Evolutionary conservation across 2,888 invertebrate species (phyloP), one percentile per base, ranked within the genome.

Genomic region (Tridacna crocea): DNA sequence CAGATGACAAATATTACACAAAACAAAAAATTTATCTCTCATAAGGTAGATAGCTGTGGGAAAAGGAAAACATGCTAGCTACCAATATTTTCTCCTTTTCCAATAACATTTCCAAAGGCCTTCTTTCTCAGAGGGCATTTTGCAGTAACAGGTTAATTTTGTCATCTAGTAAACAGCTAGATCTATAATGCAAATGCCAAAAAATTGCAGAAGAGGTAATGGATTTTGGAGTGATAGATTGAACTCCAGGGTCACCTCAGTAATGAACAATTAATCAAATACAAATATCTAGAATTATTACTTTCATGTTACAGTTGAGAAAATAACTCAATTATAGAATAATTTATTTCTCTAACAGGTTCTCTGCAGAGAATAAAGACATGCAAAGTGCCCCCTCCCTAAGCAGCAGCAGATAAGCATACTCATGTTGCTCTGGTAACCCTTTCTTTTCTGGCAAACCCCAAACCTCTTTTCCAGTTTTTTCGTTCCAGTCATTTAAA

Each of bases 331-430:
- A 85, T 85, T 77, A 82, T 72, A 63, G 78, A 79, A 81, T 83
- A 85, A 85, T 85, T 83, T 80, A 83, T 83, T 83, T 72, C 75
- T 79, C 79, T 77, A 83, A 80, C 83, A 83, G 81, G 85, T 83
- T 82, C 77, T 61, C 47, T 46, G 60, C 55, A n/a, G 68, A 63
- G 76, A 72, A 84, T 83, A 75, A 80, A 83, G 82, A 72, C 72
- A 79, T 76, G 58, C 68, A 80, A 82, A 70, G 76, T 72, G 51
- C 77, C 82, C 79, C 82, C 82, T 82, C 78, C 80, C 78, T 26
- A n/a, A 63, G 74, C 66, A 63, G 19, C 22, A 12, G 22, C 19
- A 78, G 85, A 85, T 85, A 82, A 85, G 58, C 61, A 47, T 47
- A 55, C 76, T 80, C 73, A 65, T 8, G 48, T 80, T 63, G 46